Evolutionary conservation across 2,888 invertebrate species (phyloP), one percentile per base, ranked within the genome.

Genomic region (Hoplodrina blanda): DNA sequence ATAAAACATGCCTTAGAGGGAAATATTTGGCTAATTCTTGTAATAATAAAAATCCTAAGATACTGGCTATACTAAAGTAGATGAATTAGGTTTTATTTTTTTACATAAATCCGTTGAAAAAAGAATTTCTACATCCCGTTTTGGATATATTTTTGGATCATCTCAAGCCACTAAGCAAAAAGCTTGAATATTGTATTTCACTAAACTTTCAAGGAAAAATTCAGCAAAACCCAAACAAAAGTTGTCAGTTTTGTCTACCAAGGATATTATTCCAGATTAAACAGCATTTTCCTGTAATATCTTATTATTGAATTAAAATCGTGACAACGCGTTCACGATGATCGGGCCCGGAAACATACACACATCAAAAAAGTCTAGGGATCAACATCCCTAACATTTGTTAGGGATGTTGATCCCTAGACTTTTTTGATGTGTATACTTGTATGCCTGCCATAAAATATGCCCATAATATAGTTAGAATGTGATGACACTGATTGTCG

Each of bases 391-490:
- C n/a, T n/a, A n/a, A n/a, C n/a, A n/a, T n/a, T n/a, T n/a, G n/a
- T n/a, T n/a, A n/a, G n/a, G n/a, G n/a, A n/a, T n/a, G n/a, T n/a
- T n/a, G n/a, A n/a, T n/a, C n/a, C n/a, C n/a, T n/a, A n/a, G n/a
- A n/a, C n/a, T n/a, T n/a, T n/a, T n/a, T n/a, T n/a, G n/a, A n/a
- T n/a, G n/a, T n/a, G n/a, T n/a, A n/a, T n/a, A n/a, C n/a, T n/a
- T n/a, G 57, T 11, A 30, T 61, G 25, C 50, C 60, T 69, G 59
- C 66, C 69, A 73, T 84, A 81, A 86, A 77, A 78, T 79, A 82
- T 84, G 75, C 68, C 55, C 25, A 63, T 76, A 80, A 65, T 20
- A 63, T 76, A 80, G 69, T 70, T 75, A 83, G 73, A 82, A 86
- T 57, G 59, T 74, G 78, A 71, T 67, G 75, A 46, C 59, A 79